Conservation (phyloP, 2,113 vertebrate genomes). For the Microtus montanus region DNA sequence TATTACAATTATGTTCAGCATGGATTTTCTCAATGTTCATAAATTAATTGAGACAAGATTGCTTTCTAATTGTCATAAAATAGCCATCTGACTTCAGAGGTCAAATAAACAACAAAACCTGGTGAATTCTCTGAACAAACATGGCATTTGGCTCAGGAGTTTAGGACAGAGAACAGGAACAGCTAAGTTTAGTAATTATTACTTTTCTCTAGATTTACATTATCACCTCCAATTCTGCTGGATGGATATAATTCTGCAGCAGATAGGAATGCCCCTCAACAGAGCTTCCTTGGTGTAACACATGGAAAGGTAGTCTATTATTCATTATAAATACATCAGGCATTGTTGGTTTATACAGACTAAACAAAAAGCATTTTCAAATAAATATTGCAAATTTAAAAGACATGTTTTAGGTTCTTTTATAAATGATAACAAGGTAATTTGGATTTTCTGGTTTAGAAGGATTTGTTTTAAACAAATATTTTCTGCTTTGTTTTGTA, state of each 20-base stretch:
- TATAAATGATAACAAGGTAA: neutral
- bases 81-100: neutral
- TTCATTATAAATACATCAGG: conserved; percentile 30
- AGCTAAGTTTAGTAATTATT: conserved; percentile 40
- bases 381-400: conserved; percentile 25
- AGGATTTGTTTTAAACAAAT: conserved; percentile 13
- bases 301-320: conserved; percentile 21
- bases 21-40: neutral
- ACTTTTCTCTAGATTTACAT: conserved; percentile 44
- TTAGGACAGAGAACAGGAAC: conserved; percentile 33
- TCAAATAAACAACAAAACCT: neutral
- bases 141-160: neutral
- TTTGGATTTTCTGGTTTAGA: neutral
- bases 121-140: conserved; percentile 30
- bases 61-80: conserved; percentile 49
- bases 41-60: conserved; percentile 20
- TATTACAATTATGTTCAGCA: neutral
- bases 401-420: neutral
- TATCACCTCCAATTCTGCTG: conserved; percentile 28
- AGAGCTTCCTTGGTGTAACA: neutral
- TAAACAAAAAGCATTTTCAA: conserved; percentile 36
- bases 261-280: neutral
- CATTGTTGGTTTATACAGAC: neutral
- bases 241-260: conserved; percentile 36
- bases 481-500: conserved; percentile 60